These are phyloP conservation scores for Xiphophorus hellerii DNA, from an alignment of 2,113 vertebrate genomes.

Conservation along the genomic window DNA sequence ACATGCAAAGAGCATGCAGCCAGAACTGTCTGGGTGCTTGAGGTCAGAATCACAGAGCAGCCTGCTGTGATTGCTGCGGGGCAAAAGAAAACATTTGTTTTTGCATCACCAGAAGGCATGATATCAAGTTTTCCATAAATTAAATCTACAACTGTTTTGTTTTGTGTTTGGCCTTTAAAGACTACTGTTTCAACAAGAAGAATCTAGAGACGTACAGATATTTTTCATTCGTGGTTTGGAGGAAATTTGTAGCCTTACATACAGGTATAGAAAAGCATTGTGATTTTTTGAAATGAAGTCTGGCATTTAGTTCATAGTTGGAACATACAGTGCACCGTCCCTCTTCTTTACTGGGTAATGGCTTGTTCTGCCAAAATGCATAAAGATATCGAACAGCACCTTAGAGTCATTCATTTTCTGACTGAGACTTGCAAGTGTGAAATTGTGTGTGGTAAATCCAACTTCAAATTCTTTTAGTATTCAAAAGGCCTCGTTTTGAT, in stretches of 20 bases:
- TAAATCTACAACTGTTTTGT: neutral
- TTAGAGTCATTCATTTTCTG: conserved; percentile 42
- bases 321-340: conserved; percentile 38
- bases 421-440: conserved; percentile 57
- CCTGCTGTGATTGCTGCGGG: neutral
- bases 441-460: conserved; percentile 71
- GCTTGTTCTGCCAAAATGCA: conserved; percentile 60
- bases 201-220: neutral
- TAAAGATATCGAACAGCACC: conserved; percentile 53
- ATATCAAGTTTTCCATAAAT: neutral
- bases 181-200: neutral
- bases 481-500: conserved; percentile 61
- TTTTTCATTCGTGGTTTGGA: neutral
- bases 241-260: conserved; percentile 29
- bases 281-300: conserved; percentile 39
- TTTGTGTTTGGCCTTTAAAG: neutral
- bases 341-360: conserved; percentile 42
- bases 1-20: neutral
- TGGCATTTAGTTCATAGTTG: conserved; percentile 67
- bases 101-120: neutral
- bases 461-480: conserved; percentile 59
- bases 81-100: neutral
- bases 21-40: neutral
- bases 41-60: neutral
- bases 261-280: conserved; percentile 18